Conservation (phyloP, 2,113 vertebrate species). For the Muntiacus reevesi region DNA sequence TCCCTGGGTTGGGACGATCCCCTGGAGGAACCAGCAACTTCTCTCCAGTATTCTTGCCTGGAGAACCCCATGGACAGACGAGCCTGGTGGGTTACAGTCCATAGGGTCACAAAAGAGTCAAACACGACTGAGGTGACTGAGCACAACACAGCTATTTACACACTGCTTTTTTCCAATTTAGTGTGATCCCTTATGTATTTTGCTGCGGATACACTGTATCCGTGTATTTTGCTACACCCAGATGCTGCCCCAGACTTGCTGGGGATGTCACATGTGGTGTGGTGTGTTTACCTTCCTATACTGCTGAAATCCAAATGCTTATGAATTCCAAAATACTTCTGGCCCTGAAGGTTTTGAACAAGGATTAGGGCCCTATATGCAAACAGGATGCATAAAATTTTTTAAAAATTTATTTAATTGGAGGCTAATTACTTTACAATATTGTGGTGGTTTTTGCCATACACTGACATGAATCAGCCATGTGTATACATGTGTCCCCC, state of each 20-base stretch:
- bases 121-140: neutral
- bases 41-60: neutral
- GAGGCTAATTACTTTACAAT: neutral
- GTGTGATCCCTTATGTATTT: neutral
- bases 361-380: neutral
- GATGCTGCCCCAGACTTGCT: neutral
- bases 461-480: neutral
- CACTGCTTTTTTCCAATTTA: neutral
- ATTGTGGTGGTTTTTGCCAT: neutral
- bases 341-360: neutral
- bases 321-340: neutral
- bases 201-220: neutral
- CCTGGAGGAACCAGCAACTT: neutral
- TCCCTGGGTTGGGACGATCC: neutral
- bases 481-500: neutral
- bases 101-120: neutral
- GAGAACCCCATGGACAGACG: neutral
- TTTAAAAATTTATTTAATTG: neutral
- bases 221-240: neutral
- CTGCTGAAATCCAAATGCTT: neutral
- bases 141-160: neutral
- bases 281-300: neutral
- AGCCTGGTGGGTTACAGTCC: neutral
- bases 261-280: neutral
- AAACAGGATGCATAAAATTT: neutral